Base-by-base conservation (phyloP, 2,888 invertebrate genomes). In the Hypselothyrea guttata region DNA sequence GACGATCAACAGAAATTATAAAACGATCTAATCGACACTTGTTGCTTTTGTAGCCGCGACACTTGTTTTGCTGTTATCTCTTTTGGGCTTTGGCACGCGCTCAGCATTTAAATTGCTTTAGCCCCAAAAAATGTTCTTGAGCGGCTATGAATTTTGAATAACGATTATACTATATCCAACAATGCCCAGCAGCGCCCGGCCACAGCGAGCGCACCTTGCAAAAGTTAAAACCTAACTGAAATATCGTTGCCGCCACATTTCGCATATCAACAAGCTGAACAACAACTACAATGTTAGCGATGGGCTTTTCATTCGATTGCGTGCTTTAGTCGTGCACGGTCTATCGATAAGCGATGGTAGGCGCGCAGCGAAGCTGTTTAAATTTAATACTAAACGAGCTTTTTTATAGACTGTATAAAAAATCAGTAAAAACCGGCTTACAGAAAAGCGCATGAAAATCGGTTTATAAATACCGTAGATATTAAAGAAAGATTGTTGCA, bases 161-260 rank as follows among this genome's bases (percentile, higher is more conserved):
- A 58, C 42, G 41, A 53, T 49, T 49, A 35, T n/a, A 45, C 11
- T 8, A 11, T 12, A 8, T 34, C n/a, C n/a, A n/a, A 15, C 7
- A 12, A 11, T 12, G n/a, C 5, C 5, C 4, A 42, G 11, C 35
- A 40, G 15, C 12, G 44, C 35, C 53, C 73, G 61, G 41, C 69
- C 37, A 62, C 35, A 46, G 46, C 75, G 41, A 68, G 41, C 82
- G 68, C 75, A 76, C 78, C 76, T 76, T 66, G 76, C 75, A 55
- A 82, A 79, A 57, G 75, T 68, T 67, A 60, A 81, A 65, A 58
- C 59, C 60, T 54, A 73, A 79, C 74, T 78, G 75, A 76, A 62
- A 45, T 44, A 28, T 37, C 40, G 51, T 76, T 74, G 76, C 75
- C 79, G 79, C 76, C 77, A 79, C 70, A 72, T 58, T 79, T 79